These are phyloP conservation scores for Phorcus lineatus DNA, from an alignment of 2,888 invertebrate species.

Conservation along the genomic window DNA sequence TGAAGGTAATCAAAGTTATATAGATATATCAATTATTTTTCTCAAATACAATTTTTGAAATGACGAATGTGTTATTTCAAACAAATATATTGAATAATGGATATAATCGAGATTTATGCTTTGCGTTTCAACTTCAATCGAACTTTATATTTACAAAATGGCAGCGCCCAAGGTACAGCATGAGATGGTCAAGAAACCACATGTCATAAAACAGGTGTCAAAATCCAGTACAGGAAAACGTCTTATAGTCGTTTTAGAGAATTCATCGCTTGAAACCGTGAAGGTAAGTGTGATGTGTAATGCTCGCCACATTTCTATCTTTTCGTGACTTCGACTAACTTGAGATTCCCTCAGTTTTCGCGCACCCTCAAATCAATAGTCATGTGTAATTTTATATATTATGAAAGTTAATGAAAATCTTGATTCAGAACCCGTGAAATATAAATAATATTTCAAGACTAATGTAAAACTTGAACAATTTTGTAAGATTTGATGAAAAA, in stretches of 20 bases:
- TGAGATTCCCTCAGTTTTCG: no score
- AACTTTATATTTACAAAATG: conserved; percentile 34
- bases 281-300: conserved; percentile 81
- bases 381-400: no score
- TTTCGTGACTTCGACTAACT: not conserved
- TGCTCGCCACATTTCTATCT: not conserved
- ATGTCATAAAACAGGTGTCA: conserved; percentile 79
- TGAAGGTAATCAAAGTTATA: no score
- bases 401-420: no score
- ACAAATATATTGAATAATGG: not conserved
- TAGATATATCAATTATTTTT: no score
- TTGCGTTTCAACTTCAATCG: not conserved
- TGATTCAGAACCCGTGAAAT: no score
- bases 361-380: no score
- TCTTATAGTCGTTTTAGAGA: conserved; percentile 92
- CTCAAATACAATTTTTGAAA: not conserved
- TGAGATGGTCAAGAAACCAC: conserved; percentile 30
- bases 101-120: not conserved
- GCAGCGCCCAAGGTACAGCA: conserved; percentile 32
- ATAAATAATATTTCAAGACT: no score
- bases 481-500: no score
- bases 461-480: no score
- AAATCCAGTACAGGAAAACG: conserved; percentile 90
- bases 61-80: not conserved
- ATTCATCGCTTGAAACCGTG: conserved; percentile 95